A percentile compares a stretch with the other conserved stretches of the same genome.
phyloP scores from a whole-genome alignment of 2,797 vertebrate genomes.

The Tadarida brasiliensis region DNA sequence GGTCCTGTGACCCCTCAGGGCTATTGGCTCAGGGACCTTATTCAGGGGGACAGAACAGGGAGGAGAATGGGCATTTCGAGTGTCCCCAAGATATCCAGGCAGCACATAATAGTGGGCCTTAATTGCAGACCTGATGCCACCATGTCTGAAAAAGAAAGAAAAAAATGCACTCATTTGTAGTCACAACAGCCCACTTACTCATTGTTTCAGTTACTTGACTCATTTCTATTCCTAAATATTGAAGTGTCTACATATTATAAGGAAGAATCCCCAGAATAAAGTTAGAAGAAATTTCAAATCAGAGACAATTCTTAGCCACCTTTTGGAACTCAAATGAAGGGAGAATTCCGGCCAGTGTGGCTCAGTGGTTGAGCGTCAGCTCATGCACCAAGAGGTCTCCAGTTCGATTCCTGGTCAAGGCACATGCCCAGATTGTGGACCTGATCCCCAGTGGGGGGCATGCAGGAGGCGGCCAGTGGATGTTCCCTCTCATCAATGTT shows the following conservation, averaged over 20 bases:
- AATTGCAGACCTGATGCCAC: not conserved
- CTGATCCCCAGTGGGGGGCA: not conserved
- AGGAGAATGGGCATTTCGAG: rapidly evolving
- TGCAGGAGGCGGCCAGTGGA: not conserved
- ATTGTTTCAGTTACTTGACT: not conserved
- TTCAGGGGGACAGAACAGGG: too few relatives aligned
- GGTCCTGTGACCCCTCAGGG: not conserved
- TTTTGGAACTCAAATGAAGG: not conserved
- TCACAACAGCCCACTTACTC: not conserved
- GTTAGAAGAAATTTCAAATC: not conserved
- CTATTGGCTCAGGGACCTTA: not conserved
- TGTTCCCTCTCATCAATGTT: not conserved
- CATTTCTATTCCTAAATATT: not conserved
- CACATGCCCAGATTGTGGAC: not conserved
- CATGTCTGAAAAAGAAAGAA: too few relatives aligned
- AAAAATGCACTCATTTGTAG: not conserved
- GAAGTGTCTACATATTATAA: not conserved
- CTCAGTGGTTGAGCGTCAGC: not conserved
- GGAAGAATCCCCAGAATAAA: not conserved
- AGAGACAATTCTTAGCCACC: not conserved
- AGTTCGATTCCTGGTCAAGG: not conserved
- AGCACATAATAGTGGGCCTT: rapidly evolving
- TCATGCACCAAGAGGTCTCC: not conserved
- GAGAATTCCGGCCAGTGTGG: rapidly evolving
- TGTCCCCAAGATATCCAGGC: not conserved